These are phyloP conservation scores for Phymorhynchus buccinoides DNA, from an alignment of 1,140 invertebrate genomes.

Conservation along the genomic window DNA sequence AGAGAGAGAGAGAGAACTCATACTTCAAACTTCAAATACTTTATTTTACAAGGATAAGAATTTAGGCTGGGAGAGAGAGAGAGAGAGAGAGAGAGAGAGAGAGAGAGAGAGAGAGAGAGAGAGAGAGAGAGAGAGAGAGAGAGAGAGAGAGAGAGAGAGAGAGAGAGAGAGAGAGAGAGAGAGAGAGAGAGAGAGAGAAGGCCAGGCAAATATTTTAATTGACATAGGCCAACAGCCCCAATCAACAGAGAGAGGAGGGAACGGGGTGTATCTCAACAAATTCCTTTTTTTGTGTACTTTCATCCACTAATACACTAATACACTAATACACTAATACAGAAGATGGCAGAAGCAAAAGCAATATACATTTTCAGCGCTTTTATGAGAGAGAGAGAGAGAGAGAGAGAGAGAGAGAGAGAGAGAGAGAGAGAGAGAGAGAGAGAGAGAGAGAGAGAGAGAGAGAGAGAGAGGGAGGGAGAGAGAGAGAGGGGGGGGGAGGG, in stretches of 20 bases:
- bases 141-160: background rate
- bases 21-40: too few relatives aligned
- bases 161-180: background rate
- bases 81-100: background rate
- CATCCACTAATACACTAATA: too few relatives aligned
- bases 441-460: background rate
- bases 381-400: background rate
- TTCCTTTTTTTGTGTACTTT: too few relatives aligned
- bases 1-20: too few relatives aligned
- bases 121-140: background rate
- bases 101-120: background rate
- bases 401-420: background rate
- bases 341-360: too few relatives aligned
- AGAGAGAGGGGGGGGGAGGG: background rate
- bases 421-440: background rate
- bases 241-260: too few relatives aligned
- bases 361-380: too few relatives aligned
- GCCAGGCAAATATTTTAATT: too few relatives aligned
- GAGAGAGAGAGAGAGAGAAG: background rate
- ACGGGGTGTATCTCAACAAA: too few relatives aligned
- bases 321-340: too few relatives aligned
- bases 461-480: background rate
- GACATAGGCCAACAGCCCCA: too few relatives aligned
- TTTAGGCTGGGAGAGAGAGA: background rate
- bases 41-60: too few relatives aligned